Evolutionary conservation across 1,140 invertebrate species (phyloP).

Genomic region (Trinorchestia longiramus): DNA sequence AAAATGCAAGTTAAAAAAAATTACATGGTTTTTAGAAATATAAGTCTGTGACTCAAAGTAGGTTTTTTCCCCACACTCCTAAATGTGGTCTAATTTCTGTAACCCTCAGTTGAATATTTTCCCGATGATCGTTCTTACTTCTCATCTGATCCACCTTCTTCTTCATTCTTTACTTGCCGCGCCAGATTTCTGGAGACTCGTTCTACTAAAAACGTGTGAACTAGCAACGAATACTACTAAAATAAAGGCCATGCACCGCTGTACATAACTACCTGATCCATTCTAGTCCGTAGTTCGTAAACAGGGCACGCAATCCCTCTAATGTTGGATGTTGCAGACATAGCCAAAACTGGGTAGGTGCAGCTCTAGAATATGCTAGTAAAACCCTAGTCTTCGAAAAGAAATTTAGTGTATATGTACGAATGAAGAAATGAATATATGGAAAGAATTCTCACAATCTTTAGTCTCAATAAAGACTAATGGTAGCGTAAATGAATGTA

Average conservation of each 20-base stretch:
- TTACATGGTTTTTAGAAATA: neutral
- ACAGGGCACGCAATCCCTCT: neutral
- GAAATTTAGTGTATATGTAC: neutral
- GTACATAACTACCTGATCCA: conserved; percentile 44
- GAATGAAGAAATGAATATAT: neutral
- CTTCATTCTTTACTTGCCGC: neutral
- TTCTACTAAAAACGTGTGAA: neutral
- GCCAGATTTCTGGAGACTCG: neutral
- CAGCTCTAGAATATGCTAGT: neutral
- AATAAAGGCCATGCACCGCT: neutral
- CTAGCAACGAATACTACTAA: neutral
- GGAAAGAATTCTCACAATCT: neutral
- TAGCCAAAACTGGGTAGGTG: neutral
- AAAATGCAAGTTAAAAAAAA: neutral
- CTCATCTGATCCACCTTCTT: neutral
- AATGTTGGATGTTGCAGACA: neutral
- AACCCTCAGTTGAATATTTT: neutral
- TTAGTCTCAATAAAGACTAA: neutral
- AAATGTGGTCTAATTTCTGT: neutral
- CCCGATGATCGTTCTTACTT: neutral
- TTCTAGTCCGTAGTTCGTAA: conserved; percentile 45
- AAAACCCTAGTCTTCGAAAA: neutral
- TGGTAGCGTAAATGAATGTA: neutral
- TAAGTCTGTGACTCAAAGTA: too few relatives aligned
- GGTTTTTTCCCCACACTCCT: too few relatives aligned